phyloP scores from a whole-genome alignment of 1,140 invertebrate species.

The Telenomus remus region DNA sequence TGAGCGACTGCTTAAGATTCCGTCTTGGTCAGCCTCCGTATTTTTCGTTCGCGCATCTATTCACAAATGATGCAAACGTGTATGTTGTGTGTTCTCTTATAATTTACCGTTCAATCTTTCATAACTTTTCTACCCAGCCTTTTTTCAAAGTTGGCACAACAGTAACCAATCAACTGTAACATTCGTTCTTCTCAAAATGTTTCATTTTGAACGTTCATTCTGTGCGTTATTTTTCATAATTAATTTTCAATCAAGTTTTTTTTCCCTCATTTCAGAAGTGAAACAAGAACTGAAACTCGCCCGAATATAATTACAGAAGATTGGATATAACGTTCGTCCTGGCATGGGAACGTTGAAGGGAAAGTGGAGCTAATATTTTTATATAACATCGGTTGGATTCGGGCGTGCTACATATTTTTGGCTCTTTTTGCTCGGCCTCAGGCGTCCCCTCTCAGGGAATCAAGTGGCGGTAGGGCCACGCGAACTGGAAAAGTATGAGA shows the following conservation, averaged over 20 bases:
- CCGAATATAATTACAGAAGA: neutral
- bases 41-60: constrained; percentile 28
- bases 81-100: constrained; percentile 3
- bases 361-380: constrained; percentile 22
- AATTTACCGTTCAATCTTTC: too few relatives aligned
- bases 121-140: too few relatives aligned
- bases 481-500: constrained; percentile 33
- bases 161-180: too few relatives aligned
- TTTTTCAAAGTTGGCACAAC: too few relatives aligned
- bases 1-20: constrained; percentile 47
- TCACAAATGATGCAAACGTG: constrained; percentile 19
- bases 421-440: constrained; percentile 6
- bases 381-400: constrained; percentile 18
- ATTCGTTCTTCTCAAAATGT: too few relatives aligned
- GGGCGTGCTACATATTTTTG: constrained; percentile 28
- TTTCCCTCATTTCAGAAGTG: too few relatives aligned
- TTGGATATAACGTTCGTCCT: neutral
- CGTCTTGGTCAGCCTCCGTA: constrained; percentile 16
- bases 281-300: too few relatives aligned
- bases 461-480: constrained; percentile 20
- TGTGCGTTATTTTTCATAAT: too few relatives aligned
- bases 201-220: too few relatives aligned
- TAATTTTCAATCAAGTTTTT: too few relatives aligned
- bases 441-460: constrained; percentile 4
- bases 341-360: neutral